Evolutionary conservation across 1,140 invertebrate genomes (phyloP), one percentile per base, ranked within the genome.

Genomic region (Chrysoperla carnea): DNA sequence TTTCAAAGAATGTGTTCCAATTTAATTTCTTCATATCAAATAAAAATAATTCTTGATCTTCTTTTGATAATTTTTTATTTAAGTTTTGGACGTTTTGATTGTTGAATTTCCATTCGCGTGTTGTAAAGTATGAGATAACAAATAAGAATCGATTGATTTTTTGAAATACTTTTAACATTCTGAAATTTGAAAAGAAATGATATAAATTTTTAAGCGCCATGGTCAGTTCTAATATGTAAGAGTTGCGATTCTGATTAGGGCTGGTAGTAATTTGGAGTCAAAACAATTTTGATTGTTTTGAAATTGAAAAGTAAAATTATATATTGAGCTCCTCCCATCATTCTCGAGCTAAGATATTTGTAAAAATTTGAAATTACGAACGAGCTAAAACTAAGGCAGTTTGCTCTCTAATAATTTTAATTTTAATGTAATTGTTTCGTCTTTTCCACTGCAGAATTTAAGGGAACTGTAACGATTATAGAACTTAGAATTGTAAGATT

Each of bases 121-220:
- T 74, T 14, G 70, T 75, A 59, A 91, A 91, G 50, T 78, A 81
- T 9, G 77, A 68, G 12, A 89, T 62, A 0, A 79, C 73, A 3
- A 66, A 59, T 0, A 74, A 65, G 36, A 86, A 81, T 54, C 77
- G 78, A 49, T 82, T 72, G 29, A 91, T 71, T 57, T 79, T 80
- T n/a, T 65, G 67, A 51, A 86, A 85, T 8, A 81, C 73, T 52
- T 75, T 73, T 28, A 75, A 63, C 66, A 85, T 69, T 58, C 82
- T 85, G 58, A 12, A 60, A 60, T 46, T 28, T 42, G 36, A 37
- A 37, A 13, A 37, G n/a, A n/a, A n/a, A n/a, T n/a, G n/a, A n/a
- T 36, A n/a, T 1, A 35, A n/a, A n/a, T n/a, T n/a, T n/a, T n/a
- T 12, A 31, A 31, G 12, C 13, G 6, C 6, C 6, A 6, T n/a